Evolutionary conservation across 2,113 vertebrate genomes (phyloP).

Genomic region (Noctilio leporinus): DNA sequence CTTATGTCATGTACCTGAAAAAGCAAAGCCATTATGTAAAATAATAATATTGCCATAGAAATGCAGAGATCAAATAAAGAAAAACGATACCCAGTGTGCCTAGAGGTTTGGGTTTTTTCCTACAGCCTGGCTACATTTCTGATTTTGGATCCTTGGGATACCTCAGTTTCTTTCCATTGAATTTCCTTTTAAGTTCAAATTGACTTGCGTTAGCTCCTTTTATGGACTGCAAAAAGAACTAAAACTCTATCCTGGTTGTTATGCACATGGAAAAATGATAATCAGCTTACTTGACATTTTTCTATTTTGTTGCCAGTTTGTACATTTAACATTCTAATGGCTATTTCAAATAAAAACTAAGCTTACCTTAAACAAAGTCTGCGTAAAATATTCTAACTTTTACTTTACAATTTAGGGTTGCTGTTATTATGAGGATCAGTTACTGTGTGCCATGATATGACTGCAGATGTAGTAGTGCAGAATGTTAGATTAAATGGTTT

Average conservation of each 20-base stretch:
- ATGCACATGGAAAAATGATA: background rate
- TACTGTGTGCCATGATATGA: background rate
- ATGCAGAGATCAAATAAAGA: background rate
- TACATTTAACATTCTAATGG: background rate
- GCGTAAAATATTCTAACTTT: background rate
- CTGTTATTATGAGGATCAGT: background rate
- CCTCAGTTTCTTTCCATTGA: conserved; percentile 2
- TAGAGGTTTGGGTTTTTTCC: background rate
- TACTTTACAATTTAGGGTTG: background rate
- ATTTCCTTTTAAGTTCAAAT: background rate
- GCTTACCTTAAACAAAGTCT: background rate
- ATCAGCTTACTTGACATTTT: background rate
- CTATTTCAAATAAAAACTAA: background rate
- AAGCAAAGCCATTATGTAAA: conserved; percentile 8
- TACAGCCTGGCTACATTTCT: background rate
- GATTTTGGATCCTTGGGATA: background rate
- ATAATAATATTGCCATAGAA: background rate
- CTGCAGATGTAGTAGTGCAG: background rate
- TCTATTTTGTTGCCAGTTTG: background rate
- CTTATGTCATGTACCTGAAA: background rate
- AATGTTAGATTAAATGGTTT: background rate
- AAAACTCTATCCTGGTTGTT: background rate
- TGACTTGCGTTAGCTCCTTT: background rate
- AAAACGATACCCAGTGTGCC: background rate
- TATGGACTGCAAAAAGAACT: background rate